Percentiles rank a stretch among this genome's conserved stretches.
Evolutionary conservation across 2,797 vertebrate genomes (phyloP).

Genomic region (Rhinichthys osculus): DNA sequence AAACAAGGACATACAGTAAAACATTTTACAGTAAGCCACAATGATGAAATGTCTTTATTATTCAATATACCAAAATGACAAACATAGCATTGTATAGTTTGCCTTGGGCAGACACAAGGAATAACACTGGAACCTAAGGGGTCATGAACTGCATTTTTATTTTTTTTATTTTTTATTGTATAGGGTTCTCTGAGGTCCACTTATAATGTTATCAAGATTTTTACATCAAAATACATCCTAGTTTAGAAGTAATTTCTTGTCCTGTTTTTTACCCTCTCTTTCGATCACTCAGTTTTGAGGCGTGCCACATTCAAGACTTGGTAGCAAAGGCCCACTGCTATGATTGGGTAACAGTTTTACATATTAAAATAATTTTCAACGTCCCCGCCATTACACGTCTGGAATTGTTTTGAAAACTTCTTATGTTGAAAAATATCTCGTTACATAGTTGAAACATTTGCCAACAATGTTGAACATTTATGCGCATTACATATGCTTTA

Average conservation of each 20-base stretch:
- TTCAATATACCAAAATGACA: neutral
- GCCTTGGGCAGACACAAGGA: neutral
- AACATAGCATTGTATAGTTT: slow-evolving; percentile 4
- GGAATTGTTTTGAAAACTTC: neutral
- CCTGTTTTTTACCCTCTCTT: neutral
- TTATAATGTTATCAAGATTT: neutral
- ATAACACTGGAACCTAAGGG: neutral
- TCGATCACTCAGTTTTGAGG: neutral
- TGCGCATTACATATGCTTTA: neutral
- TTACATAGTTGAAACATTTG: neutral
- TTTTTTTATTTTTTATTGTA: neutral
- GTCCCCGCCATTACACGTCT: neutral
- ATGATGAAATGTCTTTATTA: neutral
- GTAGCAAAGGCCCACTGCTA: neutral
- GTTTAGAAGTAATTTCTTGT: neutral
- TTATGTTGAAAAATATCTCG: neutral
- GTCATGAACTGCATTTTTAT: neutral
- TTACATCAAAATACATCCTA: neutral
- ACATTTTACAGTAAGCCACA: neutral
- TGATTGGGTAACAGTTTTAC: neutral
- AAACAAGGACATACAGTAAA: neutral
- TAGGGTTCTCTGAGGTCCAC: neutral
- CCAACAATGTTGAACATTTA: neutral
- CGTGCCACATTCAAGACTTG: neutral
- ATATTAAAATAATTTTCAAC: neutral